A percentile compares a stretch with the other conserved stretches of the same genome.
phyloP scores from a whole-genome alignment of 2,888 invertebrate species.

The Brachylomia viminalis region DNA sequence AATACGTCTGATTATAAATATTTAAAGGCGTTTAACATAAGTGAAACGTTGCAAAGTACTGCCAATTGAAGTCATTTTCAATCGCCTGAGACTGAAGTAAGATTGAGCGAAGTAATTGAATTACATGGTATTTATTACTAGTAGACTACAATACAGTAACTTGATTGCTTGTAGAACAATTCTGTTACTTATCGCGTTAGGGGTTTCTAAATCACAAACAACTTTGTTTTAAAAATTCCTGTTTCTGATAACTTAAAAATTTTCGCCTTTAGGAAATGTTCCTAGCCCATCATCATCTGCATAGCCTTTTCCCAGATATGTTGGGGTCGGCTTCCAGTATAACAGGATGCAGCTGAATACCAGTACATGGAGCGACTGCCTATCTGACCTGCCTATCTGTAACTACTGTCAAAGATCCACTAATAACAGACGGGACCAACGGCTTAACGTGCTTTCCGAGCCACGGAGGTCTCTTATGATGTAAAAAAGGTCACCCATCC shows the following conservation, averaged over 20 bases:
- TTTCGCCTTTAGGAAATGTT: not conserved
- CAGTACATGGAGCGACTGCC: too few relatives aligned
- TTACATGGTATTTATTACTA: conserved; percentile 41
- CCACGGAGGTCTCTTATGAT: too few relatives aligned
- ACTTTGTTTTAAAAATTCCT: not conserved
- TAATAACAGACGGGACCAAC: too few relatives aligned
- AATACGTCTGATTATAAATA: not conserved
- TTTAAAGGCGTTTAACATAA: not conserved
- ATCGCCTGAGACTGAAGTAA: conserved; percentile 8
- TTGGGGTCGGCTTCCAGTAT: too few relatives aligned
- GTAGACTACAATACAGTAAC: conserved; percentile 25
- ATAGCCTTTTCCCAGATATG: too few relatives aligned
- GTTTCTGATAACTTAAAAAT: not conserved
- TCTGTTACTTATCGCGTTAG: conserved; percentile 22
- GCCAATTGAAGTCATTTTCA: conserved; percentile 9
- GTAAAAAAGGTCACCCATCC: too few relatives aligned
- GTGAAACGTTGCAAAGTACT: not conserved
- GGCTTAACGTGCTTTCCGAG: too few relatives aligned
- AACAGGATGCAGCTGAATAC: too few relatives aligned
- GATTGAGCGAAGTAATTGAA: conserved; percentile 30
- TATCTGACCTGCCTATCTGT: too few relatives aligned
- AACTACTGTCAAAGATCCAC: too few relatives aligned
- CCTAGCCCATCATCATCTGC: too few relatives aligned
- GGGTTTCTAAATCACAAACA: not conserved
- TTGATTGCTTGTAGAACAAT: conserved; percentile 11